A percentile compares a stretch with the other conserved stretches of the same genome.
Conservation (phyloP, 2,113 vertebrate species). For the Paramormyrops kingsleyae region DNA sequence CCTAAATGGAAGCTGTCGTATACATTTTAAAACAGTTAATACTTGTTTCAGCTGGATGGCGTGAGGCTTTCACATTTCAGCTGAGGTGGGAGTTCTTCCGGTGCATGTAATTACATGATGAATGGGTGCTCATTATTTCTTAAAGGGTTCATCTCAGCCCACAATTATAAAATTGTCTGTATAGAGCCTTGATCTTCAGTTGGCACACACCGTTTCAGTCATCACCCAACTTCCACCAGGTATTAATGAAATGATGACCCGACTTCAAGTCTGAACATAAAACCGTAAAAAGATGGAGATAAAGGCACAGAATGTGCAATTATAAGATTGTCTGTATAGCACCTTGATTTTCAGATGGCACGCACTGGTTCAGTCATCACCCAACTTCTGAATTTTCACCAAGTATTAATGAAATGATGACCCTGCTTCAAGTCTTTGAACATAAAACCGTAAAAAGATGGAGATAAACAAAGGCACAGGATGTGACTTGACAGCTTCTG, state of each 20-base stretch:
- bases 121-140: neutral
- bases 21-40: too few relatives aligned
- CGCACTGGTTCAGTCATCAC: neutral
- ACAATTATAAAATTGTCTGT: neutral
- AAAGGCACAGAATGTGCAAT: neutral
- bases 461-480: neutral
- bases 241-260: neutral
- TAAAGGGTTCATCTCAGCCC: neutral
- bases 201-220: neutral
- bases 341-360: neutral
- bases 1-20: neutral
- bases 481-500: neutral
- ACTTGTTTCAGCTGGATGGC: neutral
- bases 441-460: neutral
- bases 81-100: neutral
- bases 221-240: neutral
- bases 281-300: neutral
- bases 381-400: neutral
- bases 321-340: neutral
- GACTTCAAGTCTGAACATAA: neutral
- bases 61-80: neutral
- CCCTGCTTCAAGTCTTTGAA: neutral
- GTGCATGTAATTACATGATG: neutral
- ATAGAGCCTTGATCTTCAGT: neutral
- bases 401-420: neutral